These are phyloP conservation scores for Vireo griseus DNA, from an alignment of 2,797 vertebrate genomes.

Conservation along the genomic window DNA sequence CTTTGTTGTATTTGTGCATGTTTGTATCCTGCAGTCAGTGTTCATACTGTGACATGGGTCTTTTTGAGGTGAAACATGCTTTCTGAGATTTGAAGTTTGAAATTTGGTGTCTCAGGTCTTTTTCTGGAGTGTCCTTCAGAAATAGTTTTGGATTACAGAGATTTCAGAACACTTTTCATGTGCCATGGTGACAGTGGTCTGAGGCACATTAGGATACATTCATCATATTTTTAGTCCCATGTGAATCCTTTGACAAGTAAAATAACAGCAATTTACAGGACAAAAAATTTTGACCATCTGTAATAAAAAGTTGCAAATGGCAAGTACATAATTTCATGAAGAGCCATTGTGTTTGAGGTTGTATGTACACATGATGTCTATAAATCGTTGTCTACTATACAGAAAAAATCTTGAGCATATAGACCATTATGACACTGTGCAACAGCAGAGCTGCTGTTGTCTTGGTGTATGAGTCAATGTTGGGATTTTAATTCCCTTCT, in stretches of 20 bases:
- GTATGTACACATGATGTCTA: neutral
- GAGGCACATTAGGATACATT: neutral
- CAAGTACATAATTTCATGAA: neutral
- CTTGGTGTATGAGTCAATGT: conserved; percentile 7
- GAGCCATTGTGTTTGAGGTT: neutral
- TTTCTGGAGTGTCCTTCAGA: neutral
- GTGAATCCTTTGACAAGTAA: neutral
- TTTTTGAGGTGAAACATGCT: neutral
- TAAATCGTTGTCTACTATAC: neutral
- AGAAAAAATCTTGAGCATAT: neutral
- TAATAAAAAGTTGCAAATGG: neutral
- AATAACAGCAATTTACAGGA: neutral
- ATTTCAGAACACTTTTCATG: neutral
- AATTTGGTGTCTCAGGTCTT: neutral
- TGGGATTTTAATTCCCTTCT: conserved; percentile 1
- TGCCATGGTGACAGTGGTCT: neutral
- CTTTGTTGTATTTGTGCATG: neutral
- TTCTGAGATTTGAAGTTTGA: neutral
- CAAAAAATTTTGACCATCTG: neutral
- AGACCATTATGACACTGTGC: neutral
- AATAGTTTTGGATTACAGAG: neutral
- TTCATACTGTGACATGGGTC: neutral
- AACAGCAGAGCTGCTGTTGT: neutral
- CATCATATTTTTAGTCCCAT: neutral
- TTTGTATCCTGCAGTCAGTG: neutral